Base-by-base conservation (phyloP, 1,140 invertebrate genomes). In the Helicorthomorpha holstii region DNA sequence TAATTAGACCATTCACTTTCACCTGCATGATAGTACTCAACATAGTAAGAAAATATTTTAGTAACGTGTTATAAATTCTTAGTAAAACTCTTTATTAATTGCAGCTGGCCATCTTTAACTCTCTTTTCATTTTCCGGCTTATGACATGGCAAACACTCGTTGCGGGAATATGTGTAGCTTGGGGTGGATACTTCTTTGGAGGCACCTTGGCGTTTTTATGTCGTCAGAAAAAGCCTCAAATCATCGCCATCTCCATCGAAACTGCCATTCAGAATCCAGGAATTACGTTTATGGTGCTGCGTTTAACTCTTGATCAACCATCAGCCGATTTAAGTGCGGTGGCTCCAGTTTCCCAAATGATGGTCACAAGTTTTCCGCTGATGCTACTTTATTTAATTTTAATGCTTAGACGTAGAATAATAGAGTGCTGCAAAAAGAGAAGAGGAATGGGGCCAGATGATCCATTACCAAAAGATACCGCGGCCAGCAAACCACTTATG, bases 211-310 rank as follows among this genome's bases (percentile, higher is more conserved):
- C 58, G 1, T 52, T 41, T 34, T 14, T 53, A 12, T 54, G 43
- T 22, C 46, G 53, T n/a, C 54, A 54, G 19, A 34, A 48, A 1
- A 48, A 46, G 19, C 49, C 59, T 16, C 62, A 68, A 34, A 61
- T 72, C 22, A 66, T 69, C 38, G 70, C 72, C 1, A 66, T 74
- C 14, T 66, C 69, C 50, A 70, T 74, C 43, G 73, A 74, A 58
- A 74, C 73, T 3, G 72, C 70, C 0, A 62, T 74, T 49, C 72
- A 74, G 57, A 74, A 74, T 54, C 61, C 61, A 12, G 68, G 65
- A 3, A 58, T 74, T 3, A 63, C 69, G 0, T 69, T 70, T 47
- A 54, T 74, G n/a, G 53, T 74, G 27, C 57, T 74, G 54, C 58
- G 66, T 46, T 56, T 63, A 22, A 67, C 70, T 2, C 60, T 74